phyloP scores from a whole-genome alignment of 2,888 invertebrate genomes.

The Cinara cedri region DNA sequence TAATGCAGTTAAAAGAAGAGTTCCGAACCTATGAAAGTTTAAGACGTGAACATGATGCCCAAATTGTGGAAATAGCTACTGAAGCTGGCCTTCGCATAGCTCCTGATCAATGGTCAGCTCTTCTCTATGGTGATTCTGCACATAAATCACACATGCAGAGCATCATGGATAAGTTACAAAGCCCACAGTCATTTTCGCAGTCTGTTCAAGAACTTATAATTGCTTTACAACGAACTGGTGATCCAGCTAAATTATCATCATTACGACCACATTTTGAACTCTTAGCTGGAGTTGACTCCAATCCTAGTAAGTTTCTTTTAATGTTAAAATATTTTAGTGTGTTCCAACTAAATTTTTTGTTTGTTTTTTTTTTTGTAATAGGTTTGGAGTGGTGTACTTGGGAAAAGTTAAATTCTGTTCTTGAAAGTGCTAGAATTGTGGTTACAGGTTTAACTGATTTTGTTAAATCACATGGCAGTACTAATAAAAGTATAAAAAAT shows the following conservation, averaged over 20 bases:
- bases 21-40: conserved; percentile 93
- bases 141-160: conserved; percentile 99
- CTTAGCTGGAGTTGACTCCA: conserved; percentile 85
- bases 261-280: conserved; percentile 82
- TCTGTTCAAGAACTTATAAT: conserved; percentile 90
- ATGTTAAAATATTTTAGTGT: conserved; percentile 20
- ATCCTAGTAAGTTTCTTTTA: conserved; percentile 69
- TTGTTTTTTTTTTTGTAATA: no score
- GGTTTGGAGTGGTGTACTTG: conserved; percentile 71
- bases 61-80: conserved; percentile 97
- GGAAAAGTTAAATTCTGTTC: conserved; percentile 71
- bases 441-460: conserved; percentile 80
- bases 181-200: conserved; percentile 86
- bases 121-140: conserved; percentile 91
- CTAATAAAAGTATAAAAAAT: conserved; percentile 61
- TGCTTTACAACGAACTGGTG: conserved; percentile 85
- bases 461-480: conserved; percentile 75
- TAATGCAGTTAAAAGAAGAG: conserved; percentile 98
- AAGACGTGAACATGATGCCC: conserved; percentile 94
- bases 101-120: conserved; percentile 97
- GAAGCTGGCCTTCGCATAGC: conserved; percentile 96
- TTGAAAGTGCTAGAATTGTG: conserved; percentile 74
- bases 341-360: background rate
- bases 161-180: conserved; percentile 88
- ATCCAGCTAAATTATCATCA: conserved; percentile 80